Evolutionary conservation across 1,140 invertebrate species (phyloP).

Genomic region (Coelopa frigida): DNA sequence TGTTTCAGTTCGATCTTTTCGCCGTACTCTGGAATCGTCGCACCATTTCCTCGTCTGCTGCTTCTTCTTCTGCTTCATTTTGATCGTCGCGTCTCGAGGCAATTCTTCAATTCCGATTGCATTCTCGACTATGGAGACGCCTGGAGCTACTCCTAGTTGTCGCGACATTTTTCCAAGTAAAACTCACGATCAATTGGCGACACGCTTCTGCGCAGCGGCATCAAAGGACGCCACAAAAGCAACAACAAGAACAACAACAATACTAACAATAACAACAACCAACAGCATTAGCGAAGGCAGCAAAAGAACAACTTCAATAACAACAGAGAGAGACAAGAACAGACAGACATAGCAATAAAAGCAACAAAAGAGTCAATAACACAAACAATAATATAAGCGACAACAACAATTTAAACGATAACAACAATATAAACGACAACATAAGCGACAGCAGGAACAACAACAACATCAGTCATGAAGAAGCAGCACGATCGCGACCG

Average conservation of each 20-base stretch:
- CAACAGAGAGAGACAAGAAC: neutral
- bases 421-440: neutral
- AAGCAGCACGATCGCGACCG: no score
- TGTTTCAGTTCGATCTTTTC: neutral
- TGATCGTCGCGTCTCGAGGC: neutral
- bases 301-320: neutral
- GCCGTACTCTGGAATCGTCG: neutral
- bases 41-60: neutral
- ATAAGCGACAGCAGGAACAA: neutral
- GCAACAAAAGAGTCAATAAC: neutral
- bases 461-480: no score
- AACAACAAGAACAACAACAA: constrained; percentile 12
- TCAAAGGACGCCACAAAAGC: neutral
- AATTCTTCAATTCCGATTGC: constrained; percentile 13
- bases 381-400: constrained; percentile 1
- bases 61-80: no score
- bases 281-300: neutral
- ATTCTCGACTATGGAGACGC: constrained; percentile 4
- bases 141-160: neutral
- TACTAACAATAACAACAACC: constrained; percentile 3
- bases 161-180: constrained; percentile 36
- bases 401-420: neutral
- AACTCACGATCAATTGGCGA: constrained; percentile 42
- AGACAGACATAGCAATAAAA: constrained; percentile 1
- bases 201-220: constrained; percentile 35